These are phyloP conservation scores for Listronotus bonariensis DNA, from an alignment of 1,140 invertebrate genomes.

Conservation along the genomic window DNA sequence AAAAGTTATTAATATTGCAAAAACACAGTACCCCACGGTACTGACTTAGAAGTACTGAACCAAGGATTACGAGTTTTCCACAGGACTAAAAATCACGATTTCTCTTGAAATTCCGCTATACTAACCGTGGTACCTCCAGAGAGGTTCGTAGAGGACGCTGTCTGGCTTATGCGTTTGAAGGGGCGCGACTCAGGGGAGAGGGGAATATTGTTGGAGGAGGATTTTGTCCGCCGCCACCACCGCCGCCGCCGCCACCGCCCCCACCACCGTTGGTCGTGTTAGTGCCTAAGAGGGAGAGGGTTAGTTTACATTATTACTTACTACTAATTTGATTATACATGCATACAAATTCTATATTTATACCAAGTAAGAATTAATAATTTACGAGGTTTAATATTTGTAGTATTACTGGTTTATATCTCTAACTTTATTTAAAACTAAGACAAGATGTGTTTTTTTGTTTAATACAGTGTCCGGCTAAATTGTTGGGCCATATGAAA, in stretches of 20 bases:
- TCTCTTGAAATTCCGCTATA: background rate
- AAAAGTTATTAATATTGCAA: too few species aligned
- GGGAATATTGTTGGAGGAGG: conserved; percentile 21
- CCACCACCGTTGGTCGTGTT: conserved; percentile 48
- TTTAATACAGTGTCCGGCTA: too few species aligned
- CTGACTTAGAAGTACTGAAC: too few species aligned
- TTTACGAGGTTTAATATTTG: too few species aligned
- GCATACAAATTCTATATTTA: too few species aligned
- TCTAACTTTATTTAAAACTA: too few species aligned
- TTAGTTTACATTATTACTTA: conserved; percentile 11
- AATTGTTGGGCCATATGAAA: too few species aligned
- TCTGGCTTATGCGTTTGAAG: conserved; percentile 49
- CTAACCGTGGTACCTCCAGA: conserved; percentile 43
- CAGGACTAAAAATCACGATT: background rate
- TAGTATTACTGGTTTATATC: too few species aligned
- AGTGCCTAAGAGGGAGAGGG: conserved; percentile 44
- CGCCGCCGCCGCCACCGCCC: conserved; percentile 40
- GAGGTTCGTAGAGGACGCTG: conserved; percentile 43
- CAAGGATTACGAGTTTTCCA: too few species aligned
- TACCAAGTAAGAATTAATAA: too few species aligned
- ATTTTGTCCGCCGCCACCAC: conserved; percentile 33
- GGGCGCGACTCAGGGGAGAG: conserved; percentile 44
- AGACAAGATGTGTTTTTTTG: too few species aligned
- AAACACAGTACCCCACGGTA: too few species aligned
- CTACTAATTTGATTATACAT: background rate